Percentiles rank a stretch among this genome's conserved stretches.
These are phyloP conservation scores for Microcebus lehilahytsara DNA, from an alignment of 2,113 vertebrate genomes.

Conservation along the genomic window DNA sequence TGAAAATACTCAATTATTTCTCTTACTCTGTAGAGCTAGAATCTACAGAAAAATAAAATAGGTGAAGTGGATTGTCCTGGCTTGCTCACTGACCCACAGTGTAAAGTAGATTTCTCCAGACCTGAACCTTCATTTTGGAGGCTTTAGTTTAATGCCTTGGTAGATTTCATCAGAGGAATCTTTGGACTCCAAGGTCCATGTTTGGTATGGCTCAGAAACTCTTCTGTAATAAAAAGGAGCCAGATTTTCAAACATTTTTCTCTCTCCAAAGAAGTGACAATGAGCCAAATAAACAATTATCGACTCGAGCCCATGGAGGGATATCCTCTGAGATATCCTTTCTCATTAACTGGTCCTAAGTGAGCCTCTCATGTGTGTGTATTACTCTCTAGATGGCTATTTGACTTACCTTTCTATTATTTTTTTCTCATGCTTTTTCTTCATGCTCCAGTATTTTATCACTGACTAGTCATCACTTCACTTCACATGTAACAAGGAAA, in stretches of 20 bases:
- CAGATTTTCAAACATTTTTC: not conserved
- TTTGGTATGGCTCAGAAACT: not conserved
- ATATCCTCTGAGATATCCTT: not conserved
- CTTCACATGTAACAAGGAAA: not conserved
- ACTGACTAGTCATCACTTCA: slow-evolving; percentile 27
- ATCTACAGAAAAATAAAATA: not conserved
- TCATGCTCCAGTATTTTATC: not conserved
- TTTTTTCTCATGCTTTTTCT: not conserved
- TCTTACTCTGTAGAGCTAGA: not conserved
- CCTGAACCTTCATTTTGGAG: not conserved
- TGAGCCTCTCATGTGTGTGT: not conserved
- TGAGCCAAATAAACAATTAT: not conserved
- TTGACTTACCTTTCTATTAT: not conserved
- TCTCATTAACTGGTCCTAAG: not conserved
- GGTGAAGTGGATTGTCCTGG: not conserved
- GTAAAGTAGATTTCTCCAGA: not conserved
- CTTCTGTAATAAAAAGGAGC: not conserved
- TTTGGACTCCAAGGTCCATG: not conserved
- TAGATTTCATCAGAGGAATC: not conserved
- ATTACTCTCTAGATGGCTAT: not conserved
- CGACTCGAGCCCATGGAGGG: not conserved
- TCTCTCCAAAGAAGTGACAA: not conserved
- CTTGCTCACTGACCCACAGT: not conserved
- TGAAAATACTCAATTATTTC: not conserved
- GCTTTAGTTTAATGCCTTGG: not conserved